Evolutionary conservation across 2,888 invertebrate genomes (phyloP), one percentile per base, ranked within the genome.

Genomic region (Rhyacophila evoluta): DNA sequence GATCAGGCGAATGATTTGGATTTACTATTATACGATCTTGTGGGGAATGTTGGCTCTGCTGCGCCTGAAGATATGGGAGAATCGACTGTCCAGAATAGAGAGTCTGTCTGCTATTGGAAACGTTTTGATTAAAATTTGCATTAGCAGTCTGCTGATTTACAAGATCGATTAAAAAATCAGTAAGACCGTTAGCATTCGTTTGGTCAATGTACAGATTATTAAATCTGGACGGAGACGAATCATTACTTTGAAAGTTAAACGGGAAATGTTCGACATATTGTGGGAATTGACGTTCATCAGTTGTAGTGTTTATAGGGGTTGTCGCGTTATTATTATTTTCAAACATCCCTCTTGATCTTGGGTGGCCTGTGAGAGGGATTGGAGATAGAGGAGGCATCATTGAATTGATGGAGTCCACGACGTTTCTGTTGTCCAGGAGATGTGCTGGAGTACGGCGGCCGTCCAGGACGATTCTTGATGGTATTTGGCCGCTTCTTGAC

Each of bases 101-200:
- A 41, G 67, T 70, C 4, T 55, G 38, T 8, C 70, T n/a, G 11
- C 38, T 69, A 10, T 67, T 74, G 6, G 67, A 8, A 10, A 12
- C 28, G 15, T 39, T 41, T 33, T 74, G 74, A 27, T 25, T 68
- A 27, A n/a, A 27, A 33, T 72, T 72, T 5, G 37, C 8, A 8
- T 36, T 71, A 1, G 77, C 39, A 3, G 78, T 41, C 11, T 75
- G 75, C 29, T 75, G 78, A 33, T 79, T 76, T 1, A 79, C 79
- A n/a, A 79, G 74, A 33, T 79, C 76, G 10, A 76, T 75, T 3
- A 79, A 55, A n/a, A 76, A 76, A 15, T 75, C 79, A 3, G 79
- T 75, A 5, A 79, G 39, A 68, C 85, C 80, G 84, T 85, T n/a
- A 84, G 85, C 5, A 84, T 84, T 72, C 67, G 74, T 74, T 4